phyloP scores from a whole-genome alignment of 2,797 vertebrate genomes.

The Takifugu rubripes region DNA sequence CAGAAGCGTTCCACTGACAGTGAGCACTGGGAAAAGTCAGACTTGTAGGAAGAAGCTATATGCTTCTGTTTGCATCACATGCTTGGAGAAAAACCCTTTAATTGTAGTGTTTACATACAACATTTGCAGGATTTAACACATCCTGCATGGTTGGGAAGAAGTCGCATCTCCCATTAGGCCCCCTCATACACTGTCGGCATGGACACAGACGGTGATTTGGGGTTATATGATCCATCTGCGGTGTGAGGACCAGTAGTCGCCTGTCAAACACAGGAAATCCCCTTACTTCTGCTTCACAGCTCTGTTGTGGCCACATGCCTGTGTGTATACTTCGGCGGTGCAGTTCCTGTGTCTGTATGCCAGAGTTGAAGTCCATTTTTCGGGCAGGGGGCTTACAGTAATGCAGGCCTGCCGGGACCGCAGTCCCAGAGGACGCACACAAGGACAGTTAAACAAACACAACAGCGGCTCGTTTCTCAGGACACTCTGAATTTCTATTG shows the following conservation, averaged over 20 bases:
- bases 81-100: too few species aligned
- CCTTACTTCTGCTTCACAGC: conserved; percentile 56
- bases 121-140: neutral
- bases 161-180: neutral
- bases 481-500: conserved; percentile 44
- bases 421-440: conserved; percentile 41
- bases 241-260: conserved; percentile 44
- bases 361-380: conserved; percentile 40
- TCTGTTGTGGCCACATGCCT: conserved; percentile 60
- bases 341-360: conserved; percentile 51
- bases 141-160: neutral
- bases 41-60: too few species aligned
- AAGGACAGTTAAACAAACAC: conserved; percentile 63
- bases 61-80: too few species aligned
- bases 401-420: conserved; percentile 19
- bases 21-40: too few species aligned
- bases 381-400: conserved; percentile 17
- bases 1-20: neutral
- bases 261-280: conserved; percentile 65
- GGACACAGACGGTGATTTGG: conserved; percentile 29
- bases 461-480: conserved; percentile 53
- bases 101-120: neutral
- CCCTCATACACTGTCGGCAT: conserved; percentile 20
- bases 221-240: conserved; percentile 44
- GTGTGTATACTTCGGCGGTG: conserved; percentile 55